Evolutionary conservation across 2,888 invertebrate genomes (phyloP).

Genomic region (Agriotes lineatus): DNA sequence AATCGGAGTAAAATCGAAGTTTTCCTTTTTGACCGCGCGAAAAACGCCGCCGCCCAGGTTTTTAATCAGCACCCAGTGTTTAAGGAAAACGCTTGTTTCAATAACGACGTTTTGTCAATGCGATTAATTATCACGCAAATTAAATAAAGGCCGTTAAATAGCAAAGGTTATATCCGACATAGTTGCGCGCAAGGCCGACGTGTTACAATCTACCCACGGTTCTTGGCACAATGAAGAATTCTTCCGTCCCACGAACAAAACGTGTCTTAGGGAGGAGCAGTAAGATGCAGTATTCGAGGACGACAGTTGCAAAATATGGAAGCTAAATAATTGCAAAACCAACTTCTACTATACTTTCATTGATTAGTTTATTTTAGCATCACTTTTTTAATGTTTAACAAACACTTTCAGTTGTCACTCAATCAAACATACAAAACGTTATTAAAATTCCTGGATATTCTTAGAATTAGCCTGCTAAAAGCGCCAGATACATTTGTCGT

Average conservation of each 20-base stretch:
- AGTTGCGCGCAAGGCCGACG: constrained; percentile 31
- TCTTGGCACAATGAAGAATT: constrained; percentile 11
- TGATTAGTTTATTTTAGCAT: no score
- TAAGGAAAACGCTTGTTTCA: neutral
- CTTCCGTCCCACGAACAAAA: neutral
- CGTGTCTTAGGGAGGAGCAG: no score
- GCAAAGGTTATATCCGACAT: constrained; percentile 34
- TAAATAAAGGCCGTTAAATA: constrained; percentile 37
- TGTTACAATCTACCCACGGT: constrained; percentile 13
- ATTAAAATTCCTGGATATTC: no score
- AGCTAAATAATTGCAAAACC: no score
- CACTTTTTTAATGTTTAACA: no score
- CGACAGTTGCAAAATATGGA: no score
- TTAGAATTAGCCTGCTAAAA: no score
- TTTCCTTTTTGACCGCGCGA: constrained; percentile 8
- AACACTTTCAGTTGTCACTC: no score
- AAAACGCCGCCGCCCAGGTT: neutral
- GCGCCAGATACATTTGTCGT: no score
- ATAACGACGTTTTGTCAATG: constrained; percentile 8
- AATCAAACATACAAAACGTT: no score
- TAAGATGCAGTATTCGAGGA: no score
- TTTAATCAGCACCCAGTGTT: constrained; percentile 8
- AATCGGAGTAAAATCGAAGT: constrained; percentile 23
- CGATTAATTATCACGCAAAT: constrained; percentile 40
- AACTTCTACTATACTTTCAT: no score